Evolutionary conservation across 2,888 invertebrate genomes (phyloP), one percentile per base, ranked within the genome.

Genomic region (Clanis bilineata): DNA sequence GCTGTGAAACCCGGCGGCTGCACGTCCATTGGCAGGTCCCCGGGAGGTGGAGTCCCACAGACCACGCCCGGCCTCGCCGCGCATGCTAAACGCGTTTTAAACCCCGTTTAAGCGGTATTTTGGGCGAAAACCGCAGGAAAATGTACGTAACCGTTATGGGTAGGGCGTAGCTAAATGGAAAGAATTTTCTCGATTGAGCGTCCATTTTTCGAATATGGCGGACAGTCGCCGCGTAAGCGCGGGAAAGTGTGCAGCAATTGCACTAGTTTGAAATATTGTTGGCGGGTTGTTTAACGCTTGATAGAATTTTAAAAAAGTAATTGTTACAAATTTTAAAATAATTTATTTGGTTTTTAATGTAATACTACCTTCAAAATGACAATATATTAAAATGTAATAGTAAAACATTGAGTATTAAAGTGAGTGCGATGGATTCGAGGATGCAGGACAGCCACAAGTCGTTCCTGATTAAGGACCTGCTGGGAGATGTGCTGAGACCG

Each of bases 391-490:
- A 22, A 36, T 55, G 59, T 44, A 39, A 25, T n/a, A 21, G 32
- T 36, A 21, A 38, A 39, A 58, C 7, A 25, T 56, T 39, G 18
- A 22, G n/a, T 1, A 61, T 44, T 58, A 15, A 38, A 62, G 59
- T 62, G 45, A 12, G 45, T 25, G 41, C 36, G 44, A 82, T 81
- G 83, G 79, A 81, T 66, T 80, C 74, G 18, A 88, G 76, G 60
- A 88, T 91, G 94, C 95, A 93, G 89, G 94, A 93, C 88, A 94
- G 93, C 69, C 93, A 94, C 74, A 97, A 97, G 81, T 97, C 97
- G 9, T 97, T 97, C 85, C 88, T 97, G 64, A 97, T 97, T 69
- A 95, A 95, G 77, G 97, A 97, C 83, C 93, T 97, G 51, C 93
- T 97, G 58, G 96, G 97, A 12, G 97, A 97, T 76, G 95, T 96